Conservation (phyloP, 2,113 vertebrate species). For the Amphiprion ocellaris region DNA sequence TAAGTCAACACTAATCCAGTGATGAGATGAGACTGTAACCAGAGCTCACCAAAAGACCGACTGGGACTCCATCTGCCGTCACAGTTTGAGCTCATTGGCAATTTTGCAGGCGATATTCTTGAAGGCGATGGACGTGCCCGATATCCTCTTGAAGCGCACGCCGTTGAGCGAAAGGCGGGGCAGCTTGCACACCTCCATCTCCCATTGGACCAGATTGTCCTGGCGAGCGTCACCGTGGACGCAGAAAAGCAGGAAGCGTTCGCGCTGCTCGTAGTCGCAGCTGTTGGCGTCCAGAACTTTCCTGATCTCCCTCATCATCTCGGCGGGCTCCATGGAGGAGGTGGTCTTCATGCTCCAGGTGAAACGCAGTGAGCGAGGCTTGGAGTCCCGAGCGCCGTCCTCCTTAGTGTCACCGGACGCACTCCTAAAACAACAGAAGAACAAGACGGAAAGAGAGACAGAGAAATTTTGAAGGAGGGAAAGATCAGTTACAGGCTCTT, state of each 20-base stretch:
- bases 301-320: slow-evolving; percentile 98
- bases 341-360: slow-evolving; percentile 99
- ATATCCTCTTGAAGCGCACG: slow-evolving; percentile 98
- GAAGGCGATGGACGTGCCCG: slow-evolving; percentile 96
- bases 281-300: slow-evolving; percentile 97
- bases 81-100: slow-evolving; percentile 98
- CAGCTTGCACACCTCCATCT: slow-evolving; percentile 98
- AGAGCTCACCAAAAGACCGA: slow-evolving; percentile 57
- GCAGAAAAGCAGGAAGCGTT: slow-evolving; percentile 98
- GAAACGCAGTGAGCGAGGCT: slow-evolving; percentile 96
- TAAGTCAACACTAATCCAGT: slow-evolving; percentile 76
- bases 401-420: slow-evolving; percentile 92
- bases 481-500: not conserved
- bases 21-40: slow-evolving; percentile 65
- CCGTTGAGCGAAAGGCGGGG: slow-evolving; percentile 95
- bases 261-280: slow-evolving; percentile 98
- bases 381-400: slow-evolving; percentile 91
- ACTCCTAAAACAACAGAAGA: slow-evolving; percentile 82
- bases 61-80: slow-evolving; percentile 75
- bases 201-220: slow-evolving; percentile 97
- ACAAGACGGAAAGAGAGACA: slow-evolving; percentile 28
- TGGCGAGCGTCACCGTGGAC: slow-evolving; percentile 95
- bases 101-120: slow-evolving; percentile 99
- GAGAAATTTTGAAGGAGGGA: slow-evolving; percentile 8
- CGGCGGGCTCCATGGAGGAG: slow-evolving; percentile 96